These are phyloP conservation scores for Okapia johnstoni DNA, from an alignment of 2,113 vertebrate species.

Conservation along the genomic window DNA sequence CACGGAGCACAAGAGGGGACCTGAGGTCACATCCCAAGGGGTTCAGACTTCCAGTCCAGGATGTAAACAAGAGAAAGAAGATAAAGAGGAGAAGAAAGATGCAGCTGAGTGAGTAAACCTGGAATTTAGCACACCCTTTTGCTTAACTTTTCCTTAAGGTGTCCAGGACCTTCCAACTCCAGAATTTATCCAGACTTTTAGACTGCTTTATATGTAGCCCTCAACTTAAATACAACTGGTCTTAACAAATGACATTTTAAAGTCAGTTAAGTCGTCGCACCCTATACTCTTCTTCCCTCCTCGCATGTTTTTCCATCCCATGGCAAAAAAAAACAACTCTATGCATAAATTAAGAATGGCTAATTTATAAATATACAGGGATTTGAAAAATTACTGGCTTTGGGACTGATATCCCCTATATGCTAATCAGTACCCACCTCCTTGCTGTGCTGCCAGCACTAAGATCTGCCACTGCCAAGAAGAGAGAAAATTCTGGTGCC, in stretches of 20 bases:
- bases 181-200: neutral
- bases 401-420: neutral
- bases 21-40: slow-evolving; percentile 96
- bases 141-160: neutral
- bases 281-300: neutral
- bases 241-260: neutral
- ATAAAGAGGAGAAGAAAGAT: slow-evolving; percentile 95
- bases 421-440: neutral
- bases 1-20: slow-evolving; percentile 90
- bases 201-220: neutral
- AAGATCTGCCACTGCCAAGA: neutral
- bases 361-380: neutral
- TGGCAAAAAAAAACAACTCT: neutral
- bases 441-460: neutral
- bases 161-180: neutral
- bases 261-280: neutral
- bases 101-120: slow-evolving; percentile 92
- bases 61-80: slow-evolving; percentile 90
- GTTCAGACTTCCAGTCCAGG: slow-evolving; percentile 92
- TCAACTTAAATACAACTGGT: neutral
- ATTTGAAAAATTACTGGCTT: neutral
- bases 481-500: neutral
- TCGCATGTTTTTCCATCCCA: neutral
- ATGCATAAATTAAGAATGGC: neutral
- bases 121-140: neutral